Percentiles rank a stretch among this genome's conserved stretches.
phyloP scores from a whole-genome alignment of 2,113 vertebrate species.

The Chrysemys picta region DNA sequence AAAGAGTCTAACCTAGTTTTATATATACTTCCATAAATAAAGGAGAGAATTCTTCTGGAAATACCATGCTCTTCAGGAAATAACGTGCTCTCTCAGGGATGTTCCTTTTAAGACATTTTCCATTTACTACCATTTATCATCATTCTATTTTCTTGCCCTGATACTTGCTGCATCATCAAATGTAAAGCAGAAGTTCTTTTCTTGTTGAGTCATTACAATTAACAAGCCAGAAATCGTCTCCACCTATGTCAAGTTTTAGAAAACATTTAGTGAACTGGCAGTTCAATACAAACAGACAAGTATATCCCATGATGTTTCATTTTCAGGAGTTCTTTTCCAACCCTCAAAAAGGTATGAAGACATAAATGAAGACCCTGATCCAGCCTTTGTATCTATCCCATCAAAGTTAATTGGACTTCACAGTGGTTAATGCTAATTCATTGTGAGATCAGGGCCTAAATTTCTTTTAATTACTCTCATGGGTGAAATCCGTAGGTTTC shows the following conservation, averaged over 20 bases:
- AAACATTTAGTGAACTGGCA: neutral
- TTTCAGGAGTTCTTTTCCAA: neutral
- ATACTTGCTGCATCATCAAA: neutral
- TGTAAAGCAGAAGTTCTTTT: neutral
- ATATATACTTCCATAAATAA: conserved; percentile 27
- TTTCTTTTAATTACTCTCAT: neutral
- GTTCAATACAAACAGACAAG: neutral
- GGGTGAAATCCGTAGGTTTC: neutral
- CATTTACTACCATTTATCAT: neutral
- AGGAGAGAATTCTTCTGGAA: neutral
- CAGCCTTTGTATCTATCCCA: neutral
- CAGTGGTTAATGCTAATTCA: neutral
- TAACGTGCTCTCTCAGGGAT: neutral
- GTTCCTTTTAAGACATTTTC: neutral
- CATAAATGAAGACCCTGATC: fast-evolving
- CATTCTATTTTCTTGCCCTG: neutral
- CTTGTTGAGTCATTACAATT: neutral
- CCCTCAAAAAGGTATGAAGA: neutral
- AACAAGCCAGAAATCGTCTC: neutral
- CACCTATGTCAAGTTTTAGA: neutral
- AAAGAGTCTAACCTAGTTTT: conserved; percentile 10
- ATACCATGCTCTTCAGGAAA: neutral
- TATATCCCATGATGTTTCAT: neutral
- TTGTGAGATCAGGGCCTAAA: neutral
- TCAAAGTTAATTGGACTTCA: neutral